Evolutionary conservation across 1,140 invertebrate genomes (phyloP).

Genomic region (Drosophila sechellia): DNA sequence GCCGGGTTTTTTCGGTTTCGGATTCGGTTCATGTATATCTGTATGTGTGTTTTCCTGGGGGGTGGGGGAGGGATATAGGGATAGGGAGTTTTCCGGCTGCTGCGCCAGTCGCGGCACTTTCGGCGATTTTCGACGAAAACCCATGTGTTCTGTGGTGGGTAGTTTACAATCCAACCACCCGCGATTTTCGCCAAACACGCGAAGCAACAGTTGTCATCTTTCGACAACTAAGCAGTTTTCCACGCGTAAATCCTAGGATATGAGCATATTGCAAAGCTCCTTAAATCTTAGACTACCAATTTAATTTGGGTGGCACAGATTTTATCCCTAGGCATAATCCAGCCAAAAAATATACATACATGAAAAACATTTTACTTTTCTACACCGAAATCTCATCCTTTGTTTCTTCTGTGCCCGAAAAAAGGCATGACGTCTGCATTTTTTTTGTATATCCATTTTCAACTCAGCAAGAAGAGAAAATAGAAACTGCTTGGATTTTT

Average conservation of each 20-base stretch:
- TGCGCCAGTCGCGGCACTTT: constrained; percentile 62
- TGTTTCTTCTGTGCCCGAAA: constrained; percentile 18
- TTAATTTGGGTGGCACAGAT: neutral
- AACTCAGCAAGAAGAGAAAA: neutral
- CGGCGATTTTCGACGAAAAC: constrained; percentile 73
- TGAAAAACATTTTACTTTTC: constrained; percentile 52
- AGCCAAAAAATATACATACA: constrained; percentile 41
- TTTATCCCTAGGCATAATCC: constrained; percentile 12
- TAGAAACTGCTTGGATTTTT: constrained; percentile 24
- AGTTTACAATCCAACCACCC: neutral
- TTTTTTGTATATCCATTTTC: constrained; percentile 12
- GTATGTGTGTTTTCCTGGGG: neutral
- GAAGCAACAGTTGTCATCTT: constrained; percentile 72
- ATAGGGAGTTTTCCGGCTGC: constrained; percentile 23
- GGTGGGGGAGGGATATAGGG: no score
- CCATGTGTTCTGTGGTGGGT: constrained; percentile 14
- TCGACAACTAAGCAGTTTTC: constrained; percentile 44
- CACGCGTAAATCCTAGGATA: neutral
- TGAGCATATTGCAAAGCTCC: neutral
- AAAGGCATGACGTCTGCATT: constrained; percentile 28
- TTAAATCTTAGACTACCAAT: constrained; percentile 4
- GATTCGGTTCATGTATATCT: constrained; percentile 5
- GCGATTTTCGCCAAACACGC: constrained; percentile 11
- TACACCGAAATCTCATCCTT: constrained; percentile 1
- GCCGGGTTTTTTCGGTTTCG: constrained; percentile 12